Evolutionary conservation across 2,113 vertebrate species (phyloP).

Genomic region (Colaptes auratus): DNA sequence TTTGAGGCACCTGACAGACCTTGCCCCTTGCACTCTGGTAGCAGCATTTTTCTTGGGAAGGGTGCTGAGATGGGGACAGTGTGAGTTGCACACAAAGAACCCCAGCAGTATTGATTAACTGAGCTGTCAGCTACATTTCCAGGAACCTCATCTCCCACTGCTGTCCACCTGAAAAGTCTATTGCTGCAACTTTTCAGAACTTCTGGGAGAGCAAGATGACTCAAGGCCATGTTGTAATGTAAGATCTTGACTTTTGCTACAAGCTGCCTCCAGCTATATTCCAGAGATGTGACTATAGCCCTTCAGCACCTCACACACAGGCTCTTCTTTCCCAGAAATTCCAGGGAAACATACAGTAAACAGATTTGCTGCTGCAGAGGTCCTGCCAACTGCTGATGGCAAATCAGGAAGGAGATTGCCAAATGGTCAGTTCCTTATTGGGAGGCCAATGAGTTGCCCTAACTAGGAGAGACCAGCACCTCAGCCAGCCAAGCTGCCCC

Average conservation of each 20-base stretch:
- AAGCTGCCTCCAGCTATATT: not conserved
- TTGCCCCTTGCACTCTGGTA: not conserved
- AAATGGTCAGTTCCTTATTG: not conserved
- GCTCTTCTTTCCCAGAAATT: not conserved
- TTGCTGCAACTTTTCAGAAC: not conserved
- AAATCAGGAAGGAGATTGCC: not conserved
- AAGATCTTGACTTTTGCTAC: not conserved
- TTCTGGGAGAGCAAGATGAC: not conserved
- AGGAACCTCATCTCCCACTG: not conserved
- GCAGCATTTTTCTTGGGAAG: not conserved
- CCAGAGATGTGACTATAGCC: not conserved
- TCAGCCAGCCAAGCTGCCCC: not conserved
- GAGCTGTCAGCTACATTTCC: not conserved
- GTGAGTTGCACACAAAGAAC: rapidly evolving
- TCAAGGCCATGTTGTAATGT: not conserved
- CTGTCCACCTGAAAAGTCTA: not conserved
- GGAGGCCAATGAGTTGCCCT: not conserved
- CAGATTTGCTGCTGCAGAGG: not conserved
- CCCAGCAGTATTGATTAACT: not conserved
- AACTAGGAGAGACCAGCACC: not conserved
- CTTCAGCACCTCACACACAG: not conserved
- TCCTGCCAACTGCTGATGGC: not conserved
- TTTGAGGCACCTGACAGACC: not conserved
- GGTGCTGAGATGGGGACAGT: not conserved
- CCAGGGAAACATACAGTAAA: not conserved